A percentile compares a stretch with the other conserved stretches of the same genome.
phyloP scores from a whole-genome alignment of 2,797 vertebrate species.

The Microcaecilia unicolor region DNA sequence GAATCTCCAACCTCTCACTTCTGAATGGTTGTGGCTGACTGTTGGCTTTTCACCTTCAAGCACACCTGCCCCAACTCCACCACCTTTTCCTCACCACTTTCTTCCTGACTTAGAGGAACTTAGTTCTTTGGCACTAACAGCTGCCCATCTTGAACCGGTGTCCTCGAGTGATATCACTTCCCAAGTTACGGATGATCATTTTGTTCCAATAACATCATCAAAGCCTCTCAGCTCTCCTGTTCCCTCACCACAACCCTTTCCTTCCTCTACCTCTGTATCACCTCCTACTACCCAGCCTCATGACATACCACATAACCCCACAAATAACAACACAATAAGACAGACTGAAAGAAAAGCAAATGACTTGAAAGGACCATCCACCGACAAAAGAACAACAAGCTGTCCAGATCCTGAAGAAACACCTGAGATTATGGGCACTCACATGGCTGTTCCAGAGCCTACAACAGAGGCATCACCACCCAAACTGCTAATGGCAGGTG shows the following conservation, averaged over 20 bases:
- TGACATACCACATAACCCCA: constrained; percentile 3
- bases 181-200: constrained; percentile 36
- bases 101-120: constrained; percentile 48
- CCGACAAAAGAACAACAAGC: constrained; percentile 3
- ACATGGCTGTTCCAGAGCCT: constrained; percentile 13
- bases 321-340: constrained; percentile 10
- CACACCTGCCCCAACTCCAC: constrained; percentile 43
- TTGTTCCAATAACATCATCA: constrained; percentile 31
- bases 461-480: constrained; percentile 18
- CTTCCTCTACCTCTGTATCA: constrained; percentile 18
- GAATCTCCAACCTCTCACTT: constrained; percentile 49
- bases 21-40: constrained; percentile 63
- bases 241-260: constrained; percentile 27
- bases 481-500: constrained; percentile 14
- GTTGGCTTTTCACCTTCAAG: constrained; percentile 37
- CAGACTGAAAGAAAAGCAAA: constrained; percentile 16
- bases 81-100: constrained; percentile 55
- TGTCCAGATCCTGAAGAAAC: constrained; percentile 7
- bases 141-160: constrained; percentile 17
- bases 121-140: constrained; percentile 28
- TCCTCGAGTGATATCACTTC: constrained; percentile 16
- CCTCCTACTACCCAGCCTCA: constrained; percentile 21
- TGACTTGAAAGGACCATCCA: constrained; percentile 5
- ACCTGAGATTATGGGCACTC: constrained; percentile 12
- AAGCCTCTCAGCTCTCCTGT: constrained; percentile 29